Evolutionary conservation across 2,888 invertebrate genomes (phyloP).

Genomic region (Trichogramma evanescens): DNA sequence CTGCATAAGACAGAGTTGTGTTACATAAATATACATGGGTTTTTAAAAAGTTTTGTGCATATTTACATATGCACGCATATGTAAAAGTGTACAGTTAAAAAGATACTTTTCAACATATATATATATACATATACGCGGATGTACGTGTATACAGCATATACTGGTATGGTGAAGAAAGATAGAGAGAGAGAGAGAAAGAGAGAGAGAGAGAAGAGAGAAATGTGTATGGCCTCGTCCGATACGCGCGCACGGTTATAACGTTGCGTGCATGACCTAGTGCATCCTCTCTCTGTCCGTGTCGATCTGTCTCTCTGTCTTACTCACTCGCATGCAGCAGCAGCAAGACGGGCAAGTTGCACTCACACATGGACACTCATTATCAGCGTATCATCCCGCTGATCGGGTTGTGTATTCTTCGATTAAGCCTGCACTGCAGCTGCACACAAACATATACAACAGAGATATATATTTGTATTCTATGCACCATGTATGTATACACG

Average conservation of each 20-base stretch:
- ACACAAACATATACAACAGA: too few species aligned
- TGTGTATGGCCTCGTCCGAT: too few species aligned
- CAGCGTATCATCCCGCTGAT: not conserved
- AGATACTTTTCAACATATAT: not conserved
- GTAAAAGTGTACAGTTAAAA: not conserved
- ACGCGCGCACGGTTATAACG: too few species aligned
- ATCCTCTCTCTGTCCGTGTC: conserved; percentile 18
- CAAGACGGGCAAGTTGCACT: not conserved
- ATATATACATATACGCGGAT: not conserved
- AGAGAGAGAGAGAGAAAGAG: too few species aligned
- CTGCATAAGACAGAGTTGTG: too few species aligned
- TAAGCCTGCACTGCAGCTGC: too few species aligned
- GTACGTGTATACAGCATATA: not conserved
- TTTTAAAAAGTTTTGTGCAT: not conserved
- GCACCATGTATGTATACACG: too few species aligned
- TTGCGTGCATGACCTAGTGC: conserved; percentile 20
- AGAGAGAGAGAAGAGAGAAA: too few species aligned
- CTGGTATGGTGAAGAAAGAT: not conserved
- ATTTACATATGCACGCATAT: not conserved
- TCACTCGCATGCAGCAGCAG: not conserved
- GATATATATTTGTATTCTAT: too few species aligned
- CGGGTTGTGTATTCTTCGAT: too few species aligned
- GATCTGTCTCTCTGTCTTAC: not conserved
- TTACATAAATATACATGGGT: too few species aligned
- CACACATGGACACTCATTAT: not conserved